Conservation (phyloP, 2,888 invertebrate genomes). For the Conchocele bisecta region DNA sequence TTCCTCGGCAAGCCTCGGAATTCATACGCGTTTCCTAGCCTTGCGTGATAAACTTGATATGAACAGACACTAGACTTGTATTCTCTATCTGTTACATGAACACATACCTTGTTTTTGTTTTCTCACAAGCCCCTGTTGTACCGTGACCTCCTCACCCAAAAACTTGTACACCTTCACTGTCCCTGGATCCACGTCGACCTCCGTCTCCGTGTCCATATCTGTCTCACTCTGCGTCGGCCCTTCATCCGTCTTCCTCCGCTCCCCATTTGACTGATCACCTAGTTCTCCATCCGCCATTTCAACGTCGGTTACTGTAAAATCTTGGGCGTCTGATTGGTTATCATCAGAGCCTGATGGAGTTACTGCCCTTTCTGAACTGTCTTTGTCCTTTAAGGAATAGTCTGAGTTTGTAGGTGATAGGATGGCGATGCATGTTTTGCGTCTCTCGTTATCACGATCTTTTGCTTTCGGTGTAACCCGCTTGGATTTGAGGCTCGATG, state of each 20-base stretch:
- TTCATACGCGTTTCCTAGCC: too few relatives aligned
- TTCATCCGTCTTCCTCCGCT: slow-evolving; percentile 1
- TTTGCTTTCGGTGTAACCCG: slow-evolving; percentile 63
- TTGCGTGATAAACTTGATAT: too few relatives aligned
- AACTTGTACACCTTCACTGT: slow-evolving; percentile 64
- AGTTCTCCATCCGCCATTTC: background rate
- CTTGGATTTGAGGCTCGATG: slow-evolving; percentile 75
- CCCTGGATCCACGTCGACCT: slow-evolving; percentile 25
- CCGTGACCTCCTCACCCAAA: slow-evolving; percentile 66
- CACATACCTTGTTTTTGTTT: slow-evolving; percentile 69
- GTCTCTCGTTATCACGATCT: slow-evolving; percentile 65
- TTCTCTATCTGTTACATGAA: too few relatives aligned
- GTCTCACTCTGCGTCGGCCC: background rate
- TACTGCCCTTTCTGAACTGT: background rate
- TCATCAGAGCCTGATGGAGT: slow-evolving; percentile 6
- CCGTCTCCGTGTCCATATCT: slow-evolving; percentile 24
- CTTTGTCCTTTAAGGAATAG: slow-evolving; percentile 20
- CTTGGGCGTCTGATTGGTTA: slow-evolving; percentile 1
- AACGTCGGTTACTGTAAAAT: background rate
- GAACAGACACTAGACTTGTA: too few relatives aligned
- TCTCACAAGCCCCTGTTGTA: slow-evolving; percentile 70
- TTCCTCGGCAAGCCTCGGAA: too few relatives aligned
- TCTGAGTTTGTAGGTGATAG: slow-evolving; percentile 60
- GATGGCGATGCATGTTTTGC: slow-evolving; percentile 77
- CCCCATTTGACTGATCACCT: too few relatives aligned